Conservation (phyloP, 2,797 vertebrate genomes). For the Alosa sapidissima region DNA sequence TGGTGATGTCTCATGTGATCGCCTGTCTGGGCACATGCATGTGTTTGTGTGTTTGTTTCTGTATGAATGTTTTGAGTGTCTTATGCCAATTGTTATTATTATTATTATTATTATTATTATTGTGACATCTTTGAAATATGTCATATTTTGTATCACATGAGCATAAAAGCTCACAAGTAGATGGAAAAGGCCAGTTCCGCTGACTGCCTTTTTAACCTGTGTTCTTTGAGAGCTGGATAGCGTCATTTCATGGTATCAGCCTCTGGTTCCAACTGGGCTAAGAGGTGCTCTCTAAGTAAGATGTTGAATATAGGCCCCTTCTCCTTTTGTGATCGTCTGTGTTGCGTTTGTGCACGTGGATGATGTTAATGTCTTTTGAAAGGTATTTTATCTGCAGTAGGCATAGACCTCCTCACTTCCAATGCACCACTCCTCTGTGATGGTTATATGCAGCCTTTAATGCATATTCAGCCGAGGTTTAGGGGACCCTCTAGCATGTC, state of each 20-base stretch:
- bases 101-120: neutral
- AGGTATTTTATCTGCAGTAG: neutral
- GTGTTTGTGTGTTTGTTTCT: neutral
- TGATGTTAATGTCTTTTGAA: neutral
- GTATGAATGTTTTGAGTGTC: slow-evolving; percentile 17
- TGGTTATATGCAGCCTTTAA: neutral
- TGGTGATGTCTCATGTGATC: neutral
- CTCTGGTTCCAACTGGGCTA: neutral
- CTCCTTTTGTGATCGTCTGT: neutral
- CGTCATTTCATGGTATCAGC: neutral
- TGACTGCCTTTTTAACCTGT: slow-evolving; percentile 4
- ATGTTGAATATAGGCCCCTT: neutral
- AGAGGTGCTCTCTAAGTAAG: neutral
- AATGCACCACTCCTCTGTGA: neutral
- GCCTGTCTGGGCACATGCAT: slow-evolving; percentile 3
- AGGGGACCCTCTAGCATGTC: neutral
- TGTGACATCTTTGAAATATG: neutral
- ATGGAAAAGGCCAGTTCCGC: neutral
- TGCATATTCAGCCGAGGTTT: neutral
- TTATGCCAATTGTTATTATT: neutral
- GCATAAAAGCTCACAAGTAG: neutral
- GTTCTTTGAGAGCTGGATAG: slow-evolving; percentile 5
- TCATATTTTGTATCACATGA: neutral
- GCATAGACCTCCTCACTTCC: neutral
- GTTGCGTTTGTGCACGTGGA: neutral